A percentile compares a stretch with the other conserved stretches of the same genome.
These are phyloP conservation scores for Aplysia californica DNA, from an alignment of 1,140 invertebrate species.

Conservation along the genomic window DNA sequence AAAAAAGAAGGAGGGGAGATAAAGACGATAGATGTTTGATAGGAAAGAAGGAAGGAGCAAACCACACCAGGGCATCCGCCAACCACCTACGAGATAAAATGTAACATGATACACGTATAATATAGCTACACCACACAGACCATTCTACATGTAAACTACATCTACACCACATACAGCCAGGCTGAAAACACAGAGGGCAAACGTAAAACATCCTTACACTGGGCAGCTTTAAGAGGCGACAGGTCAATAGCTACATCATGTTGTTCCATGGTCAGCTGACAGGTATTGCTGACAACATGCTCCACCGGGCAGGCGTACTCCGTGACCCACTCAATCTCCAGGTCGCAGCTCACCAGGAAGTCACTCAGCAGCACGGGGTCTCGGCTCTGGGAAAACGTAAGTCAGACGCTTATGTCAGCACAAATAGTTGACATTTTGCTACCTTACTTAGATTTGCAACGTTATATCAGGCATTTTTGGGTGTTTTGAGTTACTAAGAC, in stretches of 20 bases:
- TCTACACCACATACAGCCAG: conserved; percentile 26
- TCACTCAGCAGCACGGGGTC: conserved; percentile 45
- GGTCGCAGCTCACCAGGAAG: conserved; percentile 42
- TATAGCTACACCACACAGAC: too few relatives aligned
- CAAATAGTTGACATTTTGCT: not conserved
- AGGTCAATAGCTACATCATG: conserved; percentile 58
- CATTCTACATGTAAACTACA: too few relatives aligned
- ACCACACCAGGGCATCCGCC: too few relatives aligned
- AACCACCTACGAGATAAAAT: too few relatives aligned
- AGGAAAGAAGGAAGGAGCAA: too few relatives aligned
- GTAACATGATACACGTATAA: too few relatives aligned
- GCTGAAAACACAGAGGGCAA: not conserved
- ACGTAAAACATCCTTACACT: too few relatives aligned
- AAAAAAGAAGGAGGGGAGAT: too few relatives aligned
- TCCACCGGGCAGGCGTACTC: conserved; percentile 55
- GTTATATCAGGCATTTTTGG: too few relatives aligned
- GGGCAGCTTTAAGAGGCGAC: conserved; percentile 39
- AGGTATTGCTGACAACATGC: conserved; percentile 43
- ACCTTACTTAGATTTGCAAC: too few relatives aligned
- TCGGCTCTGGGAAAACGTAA: conserved; percentile 46
- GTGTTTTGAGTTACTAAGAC: too few relatives aligned
- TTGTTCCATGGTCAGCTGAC: conserved; percentile 45
- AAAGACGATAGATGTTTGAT: too few relatives aligned
- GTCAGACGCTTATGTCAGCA: not conserved
- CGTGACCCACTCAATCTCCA: conserved; percentile 55